Evolutionary conservation across 2,888 invertebrate species (phyloP).

Genomic region (Therioaphis trifolii): DNA sequence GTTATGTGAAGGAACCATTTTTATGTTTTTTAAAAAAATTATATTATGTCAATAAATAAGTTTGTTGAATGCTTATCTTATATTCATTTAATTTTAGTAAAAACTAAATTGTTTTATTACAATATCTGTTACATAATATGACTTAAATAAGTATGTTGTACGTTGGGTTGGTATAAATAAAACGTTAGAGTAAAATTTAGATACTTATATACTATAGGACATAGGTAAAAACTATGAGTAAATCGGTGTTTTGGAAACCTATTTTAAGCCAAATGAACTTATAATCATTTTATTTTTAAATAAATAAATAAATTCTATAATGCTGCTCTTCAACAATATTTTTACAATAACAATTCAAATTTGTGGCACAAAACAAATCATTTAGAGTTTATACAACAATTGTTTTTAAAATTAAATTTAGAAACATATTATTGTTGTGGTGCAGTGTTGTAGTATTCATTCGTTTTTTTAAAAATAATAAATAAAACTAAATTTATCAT

Average conservation of each 20-base stretch:
- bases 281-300: background rate
- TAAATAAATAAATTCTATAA: constrained; percentile 8
- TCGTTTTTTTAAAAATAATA: background rate
- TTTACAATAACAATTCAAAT: background rate
- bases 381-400: background rate
- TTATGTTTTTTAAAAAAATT: no score
- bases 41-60: no score
- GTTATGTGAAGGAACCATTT: no score
- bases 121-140: background rate
- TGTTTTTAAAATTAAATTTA: background rate
- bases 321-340: background rate
- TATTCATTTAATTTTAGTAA: no score
- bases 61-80: no score
- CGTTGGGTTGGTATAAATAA: background rate
- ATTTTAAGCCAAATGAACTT: no score
- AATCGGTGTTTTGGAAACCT: no score
- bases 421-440: background rate
- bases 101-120: no score
- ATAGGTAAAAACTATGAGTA: no score
- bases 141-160: background rate
- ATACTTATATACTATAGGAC: no score
- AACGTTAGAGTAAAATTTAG: background rate
- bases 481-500: background rate
- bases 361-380: background rate
- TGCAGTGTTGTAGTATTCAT: constrained; percentile 4